These are phyloP conservation scores for Cataglyphis altisquamis DNA, from an alignment of 2,888 invertebrate species.

Conservation along the genomic window DNA sequence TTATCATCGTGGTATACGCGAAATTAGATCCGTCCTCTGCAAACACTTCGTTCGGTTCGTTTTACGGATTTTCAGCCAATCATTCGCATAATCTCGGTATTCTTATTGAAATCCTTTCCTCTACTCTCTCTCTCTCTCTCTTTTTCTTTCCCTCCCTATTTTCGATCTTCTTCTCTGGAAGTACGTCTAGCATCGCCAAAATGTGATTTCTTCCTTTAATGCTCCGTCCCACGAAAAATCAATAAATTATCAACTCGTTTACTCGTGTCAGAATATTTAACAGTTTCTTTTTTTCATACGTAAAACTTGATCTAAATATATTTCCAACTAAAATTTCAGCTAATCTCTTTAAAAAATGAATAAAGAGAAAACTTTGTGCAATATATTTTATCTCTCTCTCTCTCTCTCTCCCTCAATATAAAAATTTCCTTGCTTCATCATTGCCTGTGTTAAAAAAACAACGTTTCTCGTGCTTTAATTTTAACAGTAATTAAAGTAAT, in stretches of 20 bases:
- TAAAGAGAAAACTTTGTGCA: neutral
- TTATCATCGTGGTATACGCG: slow-evolving; percentile 72
- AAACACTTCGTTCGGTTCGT: slow-evolving; percentile 75
- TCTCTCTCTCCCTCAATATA: neutral
- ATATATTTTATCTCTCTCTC: slow-evolving; percentile 8
- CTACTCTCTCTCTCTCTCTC: neutral
- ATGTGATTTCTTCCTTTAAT: neutral
- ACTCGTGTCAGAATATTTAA: neutral
- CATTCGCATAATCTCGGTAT: slow-evolving; percentile 52
- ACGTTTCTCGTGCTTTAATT: slow-evolving; percentile 7
- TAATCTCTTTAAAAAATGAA: neutral
- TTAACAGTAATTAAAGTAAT: too few relatives aligned
- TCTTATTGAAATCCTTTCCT: slow-evolving; percentile 21
- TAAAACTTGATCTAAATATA: neutral
- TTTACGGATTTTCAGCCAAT: slow-evolving; percentile 64
- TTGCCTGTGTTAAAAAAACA: slow-evolving; percentile 31
- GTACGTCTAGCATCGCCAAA: neutral
- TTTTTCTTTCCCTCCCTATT: neutral
- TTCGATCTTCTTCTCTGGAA: neutral
- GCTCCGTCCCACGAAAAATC: neutral
- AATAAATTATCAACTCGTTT: slow-evolving; percentile 7
- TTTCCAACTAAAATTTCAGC: neutral
- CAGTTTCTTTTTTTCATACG: neutral
- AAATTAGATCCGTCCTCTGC: slow-evolving; percentile 76
- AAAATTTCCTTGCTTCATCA: slow-evolving; percentile 15